Base-by-base conservation (phyloP, 2,113 vertebrate species). In the Thunnus thynnus region DNA sequence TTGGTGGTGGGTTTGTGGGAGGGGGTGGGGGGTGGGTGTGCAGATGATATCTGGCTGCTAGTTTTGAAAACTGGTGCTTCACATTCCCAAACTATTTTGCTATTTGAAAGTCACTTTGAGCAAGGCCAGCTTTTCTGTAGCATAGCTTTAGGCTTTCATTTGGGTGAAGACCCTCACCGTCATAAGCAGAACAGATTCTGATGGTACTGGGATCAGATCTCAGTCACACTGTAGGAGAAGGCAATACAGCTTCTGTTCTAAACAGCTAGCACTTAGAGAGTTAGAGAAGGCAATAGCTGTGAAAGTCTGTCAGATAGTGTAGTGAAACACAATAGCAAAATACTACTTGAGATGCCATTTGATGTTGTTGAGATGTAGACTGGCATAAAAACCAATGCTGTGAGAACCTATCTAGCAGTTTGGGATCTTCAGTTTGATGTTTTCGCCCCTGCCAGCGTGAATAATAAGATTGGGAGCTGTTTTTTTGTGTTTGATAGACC, bases 21-120 rank as follows among this genome's bases (percentile, higher is more conserved):
- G 47, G 56, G 54, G 32, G 41, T 27, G 54, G 20, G 25, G 27
- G 27, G 27, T 41, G 36, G 36, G 36, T 3, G 57, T 56, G 63
- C 72, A 71, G 82, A 77, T 48, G 51, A 76, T 54, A 58, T 80
- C 64, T 52, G 84, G 84, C 88, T 84, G 84, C 88, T 81, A 81
- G 88, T 85, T 87, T 79, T 68, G 62, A 70, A 89, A 86, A 87
- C 87, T 86, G 89, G 91, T 91, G 89, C 91, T 93, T 92, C 77
- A 90, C 86, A 87, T 92, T 81, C 80, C 80, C 78, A 79, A 73
- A 89, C 78, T 81, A 75, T 80, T 89, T 88, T 85, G 85, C 84
- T 85, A 78, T 79, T 86, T 64, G 76, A 84, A 71, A 78, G 73
- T 89, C 83, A 84, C 72, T 67, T 79, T 82, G 68, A 90, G 86